Conservation (phyloP, 1,140 invertebrate species). For the Cyphomyrmex costatus region DNA sequence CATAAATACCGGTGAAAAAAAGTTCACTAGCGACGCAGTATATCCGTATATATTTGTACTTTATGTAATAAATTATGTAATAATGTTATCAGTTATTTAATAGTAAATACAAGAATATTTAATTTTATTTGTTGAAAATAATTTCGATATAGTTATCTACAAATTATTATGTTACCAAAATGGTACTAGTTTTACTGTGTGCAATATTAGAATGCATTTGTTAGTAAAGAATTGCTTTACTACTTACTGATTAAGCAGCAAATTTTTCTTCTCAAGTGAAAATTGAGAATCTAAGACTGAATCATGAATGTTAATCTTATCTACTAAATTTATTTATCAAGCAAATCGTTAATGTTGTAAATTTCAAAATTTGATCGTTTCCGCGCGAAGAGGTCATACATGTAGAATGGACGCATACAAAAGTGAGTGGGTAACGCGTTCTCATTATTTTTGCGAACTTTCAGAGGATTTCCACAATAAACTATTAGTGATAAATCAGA, state of each 20-base stretch:
- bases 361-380: slow-evolving; percentile 4
- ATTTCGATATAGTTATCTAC: neutral
- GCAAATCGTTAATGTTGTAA: neutral
- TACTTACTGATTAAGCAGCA: neutral
- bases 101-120: neutral
- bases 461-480: too few species aligned
- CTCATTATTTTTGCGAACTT: slow-evolving; percentile 13
- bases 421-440: slow-evolving; percentile 21
- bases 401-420: neutral
- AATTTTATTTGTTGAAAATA: neutral
- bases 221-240: neutral
- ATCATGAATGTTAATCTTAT: neutral
- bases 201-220: neutral
- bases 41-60: neutral
- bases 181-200: neutral
- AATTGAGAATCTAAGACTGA: slow-evolving; percentile 1
- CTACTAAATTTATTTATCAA: neutral
- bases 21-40: neutral
- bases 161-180: neutral
- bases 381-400: neutral
- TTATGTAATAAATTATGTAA: neutral
- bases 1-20: neutral
- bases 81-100: neutral
- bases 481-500: too few species aligned
- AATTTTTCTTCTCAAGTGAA: neutral